Evolutionary conservation across 2,888 invertebrate genomes (phyloP).

Genomic region (Rhodophaea formosa): DNA sequence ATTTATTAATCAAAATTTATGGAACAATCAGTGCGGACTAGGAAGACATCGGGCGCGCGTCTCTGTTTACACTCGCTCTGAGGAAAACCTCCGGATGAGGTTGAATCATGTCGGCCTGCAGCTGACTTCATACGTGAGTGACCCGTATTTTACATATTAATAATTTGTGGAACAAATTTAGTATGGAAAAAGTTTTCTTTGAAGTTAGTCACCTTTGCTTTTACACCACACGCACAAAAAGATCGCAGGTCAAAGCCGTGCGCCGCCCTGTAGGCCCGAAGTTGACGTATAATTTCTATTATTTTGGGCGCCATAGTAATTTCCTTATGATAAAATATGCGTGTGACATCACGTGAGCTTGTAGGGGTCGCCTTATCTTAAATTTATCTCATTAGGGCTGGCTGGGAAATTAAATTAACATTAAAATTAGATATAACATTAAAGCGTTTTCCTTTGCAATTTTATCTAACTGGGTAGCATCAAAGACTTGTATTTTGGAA

Average conservation of each 20-base stretch:
- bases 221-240: conserved; percentile 16
- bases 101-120: too few relatives aligned
- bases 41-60: too few relatives aligned
- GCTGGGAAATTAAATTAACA: conserved; percentile 12
- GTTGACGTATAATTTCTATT: conserved; percentile 31
- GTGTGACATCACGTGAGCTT: neutral
- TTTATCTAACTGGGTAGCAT: neutral
- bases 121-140: too few relatives aligned
- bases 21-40: too few relatives aligned
- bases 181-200: too few relatives aligned
- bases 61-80: too few relatives aligned
- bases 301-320: conserved; percentile 24
- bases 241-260: conserved; percentile 28
- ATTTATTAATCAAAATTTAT: too few relatives aligned
- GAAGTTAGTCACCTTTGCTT: neutral
- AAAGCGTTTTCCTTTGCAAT: conserved; percentile 6
- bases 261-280: conserved; percentile 23
- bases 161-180: too few relatives aligned
- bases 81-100: too few relatives aligned
- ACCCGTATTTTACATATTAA: too few relatives aligned
- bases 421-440: conserved; percentile 12
- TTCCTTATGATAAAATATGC: conserved; percentile 17
- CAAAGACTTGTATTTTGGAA: neutral
- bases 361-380: conserved; percentile 1
- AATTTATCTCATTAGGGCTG: conserved; percentile 9